These are phyloP conservation scores for Empis stercorea DNA, from an alignment of 2,888 invertebrate species.

Conservation along the genomic window DNA sequence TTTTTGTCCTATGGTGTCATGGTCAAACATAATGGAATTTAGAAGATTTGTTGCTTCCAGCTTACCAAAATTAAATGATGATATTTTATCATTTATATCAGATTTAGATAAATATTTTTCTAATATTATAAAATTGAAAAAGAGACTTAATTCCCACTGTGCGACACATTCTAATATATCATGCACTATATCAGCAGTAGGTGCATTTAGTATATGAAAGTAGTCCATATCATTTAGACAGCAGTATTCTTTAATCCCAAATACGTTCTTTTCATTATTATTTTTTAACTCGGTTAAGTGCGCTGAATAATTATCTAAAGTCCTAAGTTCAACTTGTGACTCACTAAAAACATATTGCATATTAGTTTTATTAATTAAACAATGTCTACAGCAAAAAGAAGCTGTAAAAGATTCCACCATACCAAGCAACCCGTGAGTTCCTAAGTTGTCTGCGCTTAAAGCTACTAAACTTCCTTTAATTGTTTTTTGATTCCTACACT, in stretches of 20 bases:
- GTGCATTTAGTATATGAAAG: slow-evolving; percentile 12
- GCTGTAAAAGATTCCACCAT: slow-evolving; percentile 17
- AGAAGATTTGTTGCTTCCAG: slow-evolving; percentile 8
- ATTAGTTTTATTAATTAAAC: slow-evolving; percentile 9
- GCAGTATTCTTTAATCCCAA: slow-evolving; percentile 12
- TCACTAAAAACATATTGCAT: slow-evolving; percentile 3
- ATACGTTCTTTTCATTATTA: not conserved
- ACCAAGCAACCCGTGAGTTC: slow-evolving; percentile 14
- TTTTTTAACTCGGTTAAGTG: not conserved
- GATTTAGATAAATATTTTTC: slow-evolving; percentile 2
- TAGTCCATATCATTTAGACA: slow-evolving; percentile 12
- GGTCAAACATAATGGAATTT: slow-evolving; percentile 9
- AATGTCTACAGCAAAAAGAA: slow-evolving; percentile 15
- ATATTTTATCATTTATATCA: slow-evolving; percentile 10
- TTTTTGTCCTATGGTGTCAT: slow-evolving; percentile 9
- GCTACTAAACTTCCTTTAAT: slow-evolving; percentile 1
- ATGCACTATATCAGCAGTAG: slow-evolving; percentile 16
- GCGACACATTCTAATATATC: slow-evolving; percentile 17
- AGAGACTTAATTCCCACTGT: slow-evolving; percentile 12
- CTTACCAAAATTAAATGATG: slow-evolving; percentile 12
- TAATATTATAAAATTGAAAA: slow-evolving; percentile 7
- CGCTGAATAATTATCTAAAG: not conserved
- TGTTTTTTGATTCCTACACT: not conserved
- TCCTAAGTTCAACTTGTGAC: slow-evolving; percentile 5
- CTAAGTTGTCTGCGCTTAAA: slow-evolving; percentile 10